Conservation (phyloP, 2,888 invertebrate species). For the Hydroisotoma schaefferi region DNA sequence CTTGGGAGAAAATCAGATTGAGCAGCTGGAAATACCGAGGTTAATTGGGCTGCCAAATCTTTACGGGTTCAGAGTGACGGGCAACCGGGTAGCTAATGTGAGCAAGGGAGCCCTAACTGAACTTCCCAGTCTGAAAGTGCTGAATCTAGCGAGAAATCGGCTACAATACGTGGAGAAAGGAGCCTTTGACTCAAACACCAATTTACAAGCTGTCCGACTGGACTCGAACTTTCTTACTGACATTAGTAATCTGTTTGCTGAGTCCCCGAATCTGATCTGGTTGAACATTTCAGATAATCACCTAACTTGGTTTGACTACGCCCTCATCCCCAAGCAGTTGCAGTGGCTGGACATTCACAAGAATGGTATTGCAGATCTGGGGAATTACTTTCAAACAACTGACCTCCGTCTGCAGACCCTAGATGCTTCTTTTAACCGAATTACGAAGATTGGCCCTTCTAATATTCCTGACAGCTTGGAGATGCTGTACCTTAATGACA, state of each 20-base stretch:
- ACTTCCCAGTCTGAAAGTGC: constrained; percentile 74
- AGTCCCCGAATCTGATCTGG: constrained; percentile 79
- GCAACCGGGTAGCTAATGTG: constrained; percentile 78
- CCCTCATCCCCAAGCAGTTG: constrained; percentile 73
- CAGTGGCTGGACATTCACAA: constrained; percentile 88
- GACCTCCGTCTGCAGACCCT: constrained; percentile 73
- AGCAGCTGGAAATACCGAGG: constrained; percentile 72
- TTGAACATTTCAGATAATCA: constrained; percentile 87
- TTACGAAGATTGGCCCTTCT: constrained; percentile 67
- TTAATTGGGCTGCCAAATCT: constrained; percentile 67
- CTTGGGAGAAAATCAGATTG: constrained; percentile 85
- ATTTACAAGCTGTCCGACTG: constrained; percentile 78
- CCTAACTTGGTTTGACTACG: constrained; percentile 83
- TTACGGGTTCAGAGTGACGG: constrained; percentile 81
- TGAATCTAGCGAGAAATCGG: constrained; percentile 83
- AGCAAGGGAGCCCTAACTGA: constrained; percentile 75
- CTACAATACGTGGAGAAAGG: constrained; percentile 73
- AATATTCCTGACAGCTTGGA: constrained; percentile 79
- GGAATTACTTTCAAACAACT: constrained; percentile 53
- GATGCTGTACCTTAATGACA: constrained; percentile 81
- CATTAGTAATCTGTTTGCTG: constrained; percentile 76
- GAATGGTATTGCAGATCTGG: constrained; percentile 74
- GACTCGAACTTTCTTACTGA: constrained; percentile 80
- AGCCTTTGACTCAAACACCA: constrained; percentile 73
- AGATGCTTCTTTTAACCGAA: constrained; percentile 86